phyloP scores from a whole-genome alignment of 2,113 vertebrate species.

The Falcunculus frontatus region DNA sequence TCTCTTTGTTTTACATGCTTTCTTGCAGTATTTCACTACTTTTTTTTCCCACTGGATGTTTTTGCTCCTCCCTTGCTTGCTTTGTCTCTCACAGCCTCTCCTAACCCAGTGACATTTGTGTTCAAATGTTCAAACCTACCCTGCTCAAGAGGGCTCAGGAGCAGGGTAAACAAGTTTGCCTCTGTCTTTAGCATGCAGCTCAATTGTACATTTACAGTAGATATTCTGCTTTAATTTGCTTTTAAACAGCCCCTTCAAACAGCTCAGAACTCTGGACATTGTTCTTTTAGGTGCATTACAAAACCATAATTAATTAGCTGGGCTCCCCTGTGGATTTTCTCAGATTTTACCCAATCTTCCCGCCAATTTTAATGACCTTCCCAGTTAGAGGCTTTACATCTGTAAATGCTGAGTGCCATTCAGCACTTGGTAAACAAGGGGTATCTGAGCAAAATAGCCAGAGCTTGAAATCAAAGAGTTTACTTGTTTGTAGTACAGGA shows the following conservation, averaged over 20 bases:
- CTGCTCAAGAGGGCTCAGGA: constrained; percentile 18
- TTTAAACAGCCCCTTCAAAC: constrained; percentile 61
- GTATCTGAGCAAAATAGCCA: constrained; percentile 34
- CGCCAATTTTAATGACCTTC: constrained; percentile 65
- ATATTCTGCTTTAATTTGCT: constrained; percentile 63
- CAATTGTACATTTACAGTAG: constrained; percentile 63
- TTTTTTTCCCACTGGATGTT: not conserved
- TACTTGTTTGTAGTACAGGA: constrained; percentile 38
- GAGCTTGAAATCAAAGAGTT: constrained; percentile 54
- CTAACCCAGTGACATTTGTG: not conserved
- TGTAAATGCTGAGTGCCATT: constrained; percentile 55
- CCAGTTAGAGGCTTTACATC: constrained; percentile 63
- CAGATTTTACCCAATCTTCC: constrained; percentile 58
- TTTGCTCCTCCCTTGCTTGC: not conserved
- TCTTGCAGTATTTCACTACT: not conserved
- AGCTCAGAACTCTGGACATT: constrained; percentile 42
- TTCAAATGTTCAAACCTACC: not conserved
- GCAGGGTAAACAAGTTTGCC: constrained; percentile 48
- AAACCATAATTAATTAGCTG: constrained; percentile 64
- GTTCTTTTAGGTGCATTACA: constrained; percentile 58
- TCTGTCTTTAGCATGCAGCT: constrained; percentile 17
- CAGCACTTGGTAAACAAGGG: constrained; percentile 52
- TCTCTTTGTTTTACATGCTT: constrained; percentile 14
- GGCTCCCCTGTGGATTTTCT: constrained; percentile 63
- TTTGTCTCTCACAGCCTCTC: not conserved